Evolutionary conservation across 2,797 vertebrate species (phyloP).

Genomic region (Yasuhikotakia modesta): DNA sequence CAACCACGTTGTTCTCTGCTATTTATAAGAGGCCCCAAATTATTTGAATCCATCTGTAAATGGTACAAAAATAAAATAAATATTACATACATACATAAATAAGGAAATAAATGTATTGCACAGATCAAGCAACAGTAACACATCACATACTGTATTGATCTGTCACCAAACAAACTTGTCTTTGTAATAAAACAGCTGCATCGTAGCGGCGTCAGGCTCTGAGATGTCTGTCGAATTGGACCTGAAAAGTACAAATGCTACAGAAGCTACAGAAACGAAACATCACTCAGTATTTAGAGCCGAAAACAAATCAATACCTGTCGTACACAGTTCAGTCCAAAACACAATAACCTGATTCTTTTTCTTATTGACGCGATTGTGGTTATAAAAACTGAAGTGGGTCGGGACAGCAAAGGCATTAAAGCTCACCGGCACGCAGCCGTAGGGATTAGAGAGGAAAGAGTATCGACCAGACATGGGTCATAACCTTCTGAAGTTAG

Average conservation of each 20-base stretch:
- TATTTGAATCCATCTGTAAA: background rate
- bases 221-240: background rate
- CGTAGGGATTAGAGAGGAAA: slow-evolving; percentile 22
- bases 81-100: background rate
- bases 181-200: background rate
- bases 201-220: background rate
- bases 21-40: background rate
- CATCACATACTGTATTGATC: background rate
- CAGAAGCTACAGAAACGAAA: slow-evolving; percentile 15
- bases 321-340: background rate
- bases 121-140: background rate
- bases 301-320: background rate
- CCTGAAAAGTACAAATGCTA: slow-evolving; percentile 1
- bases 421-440: slow-evolving; percentile 6
- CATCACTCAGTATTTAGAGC: background rate
- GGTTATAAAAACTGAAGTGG: background rate
- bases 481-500: slow-evolving; percentile 21
- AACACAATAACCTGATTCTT: background rate
- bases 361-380: background rate
- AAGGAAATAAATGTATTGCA: background rate
- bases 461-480: slow-evolving; percentile 33
- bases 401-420: slow-evolving; percentile 27
- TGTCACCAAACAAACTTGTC: background rate
- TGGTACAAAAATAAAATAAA: background rate
- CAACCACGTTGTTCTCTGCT: background rate